Conservation (phyloP, 2,888 invertebrate species). For the Melieria omissa region DNA sequence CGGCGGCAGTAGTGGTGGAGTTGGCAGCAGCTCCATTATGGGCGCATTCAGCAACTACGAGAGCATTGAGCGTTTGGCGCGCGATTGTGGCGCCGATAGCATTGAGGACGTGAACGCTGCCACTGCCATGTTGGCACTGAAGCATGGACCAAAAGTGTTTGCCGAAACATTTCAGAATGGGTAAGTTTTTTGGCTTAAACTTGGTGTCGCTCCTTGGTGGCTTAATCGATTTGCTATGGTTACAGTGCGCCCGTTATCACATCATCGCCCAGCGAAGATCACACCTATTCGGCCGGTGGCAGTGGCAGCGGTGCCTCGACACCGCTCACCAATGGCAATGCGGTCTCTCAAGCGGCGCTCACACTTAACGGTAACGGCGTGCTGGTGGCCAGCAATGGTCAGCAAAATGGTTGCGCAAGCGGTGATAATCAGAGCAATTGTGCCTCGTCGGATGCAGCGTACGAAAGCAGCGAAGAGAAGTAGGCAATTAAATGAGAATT, state of each 20-base stretch:
- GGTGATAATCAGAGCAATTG: conserved; percentile 65
- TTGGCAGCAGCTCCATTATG: conserved; percentile 38
- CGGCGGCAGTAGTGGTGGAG: conserved; percentile 21
- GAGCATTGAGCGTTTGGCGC: conserved; percentile 59
- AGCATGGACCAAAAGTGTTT: conserved; percentile 81
- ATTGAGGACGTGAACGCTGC: conserved; percentile 85
- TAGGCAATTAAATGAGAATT: conserved; percentile 48
- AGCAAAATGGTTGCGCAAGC: conserved; percentile 48
- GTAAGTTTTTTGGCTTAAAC: conserved; percentile 47
- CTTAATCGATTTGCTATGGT: conserved; percentile 27
- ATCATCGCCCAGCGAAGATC: conserved; percentile 90
- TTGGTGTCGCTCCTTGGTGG: not conserved
- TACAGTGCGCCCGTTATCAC: conserved; percentile 75
- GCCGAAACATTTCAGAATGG: conserved; percentile 66
- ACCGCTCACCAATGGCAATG: conserved; percentile 55
- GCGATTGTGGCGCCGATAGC: conserved; percentile 69
- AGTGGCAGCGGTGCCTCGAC: conserved; percentile 54
- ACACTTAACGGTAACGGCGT: conserved; percentile 41
- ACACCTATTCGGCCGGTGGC: conserved; percentile 83
- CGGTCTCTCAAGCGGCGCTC: conserved; percentile 45
- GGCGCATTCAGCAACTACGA: conserved; percentile 57
- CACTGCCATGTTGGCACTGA: conserved; percentile 87
- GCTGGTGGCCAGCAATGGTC: conserved; percentile 42
- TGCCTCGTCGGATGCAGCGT: conserved; percentile 71
- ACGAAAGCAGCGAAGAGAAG: conserved; percentile 71